Evolutionary conservation across 2,888 invertebrate genomes (phyloP).

Genomic region (Hofmannophila pseudospretella): DNA sequence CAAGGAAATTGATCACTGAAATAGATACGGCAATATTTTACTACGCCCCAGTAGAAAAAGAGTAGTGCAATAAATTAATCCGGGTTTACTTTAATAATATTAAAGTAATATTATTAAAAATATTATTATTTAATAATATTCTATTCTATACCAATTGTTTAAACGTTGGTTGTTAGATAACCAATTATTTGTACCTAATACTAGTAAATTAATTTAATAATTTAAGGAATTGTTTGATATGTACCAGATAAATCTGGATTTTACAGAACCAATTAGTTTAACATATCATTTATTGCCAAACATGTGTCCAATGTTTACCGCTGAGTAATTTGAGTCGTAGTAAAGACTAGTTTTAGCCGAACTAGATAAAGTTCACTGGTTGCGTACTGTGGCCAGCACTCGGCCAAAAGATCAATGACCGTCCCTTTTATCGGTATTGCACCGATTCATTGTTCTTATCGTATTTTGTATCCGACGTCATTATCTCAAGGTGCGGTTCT

Average conservation of each 20-base stretch:
- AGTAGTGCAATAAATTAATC: constrained; percentile 1
- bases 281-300: background rate
- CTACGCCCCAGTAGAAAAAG: constrained; percentile 3
- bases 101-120: no score
- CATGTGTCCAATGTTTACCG: background rate
- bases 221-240: no score
- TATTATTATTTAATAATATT: no score
- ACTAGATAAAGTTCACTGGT: constrained; percentile 6
- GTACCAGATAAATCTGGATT: no score
- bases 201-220: no score
- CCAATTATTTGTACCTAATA: no score
- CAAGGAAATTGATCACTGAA: constrained; percentile 7
- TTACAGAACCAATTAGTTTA: background rate
- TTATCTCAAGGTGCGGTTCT: no score
- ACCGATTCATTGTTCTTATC: constrained; percentile 14
- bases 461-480: background rate
- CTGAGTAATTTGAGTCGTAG: background rate
- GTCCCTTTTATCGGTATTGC: constrained; percentile 47
- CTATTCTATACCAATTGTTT: no score
- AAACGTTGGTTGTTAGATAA: no score
- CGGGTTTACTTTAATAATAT: background rate
- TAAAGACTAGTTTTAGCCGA: constrained; percentile 5
- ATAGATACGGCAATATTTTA: constrained; percentile 4
- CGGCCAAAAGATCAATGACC: constrained; percentile 55
- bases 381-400: constrained; percentile 19